Conservation (phyloP, 2,797 vertebrate genomes). For the Falco berigora region DNA sequence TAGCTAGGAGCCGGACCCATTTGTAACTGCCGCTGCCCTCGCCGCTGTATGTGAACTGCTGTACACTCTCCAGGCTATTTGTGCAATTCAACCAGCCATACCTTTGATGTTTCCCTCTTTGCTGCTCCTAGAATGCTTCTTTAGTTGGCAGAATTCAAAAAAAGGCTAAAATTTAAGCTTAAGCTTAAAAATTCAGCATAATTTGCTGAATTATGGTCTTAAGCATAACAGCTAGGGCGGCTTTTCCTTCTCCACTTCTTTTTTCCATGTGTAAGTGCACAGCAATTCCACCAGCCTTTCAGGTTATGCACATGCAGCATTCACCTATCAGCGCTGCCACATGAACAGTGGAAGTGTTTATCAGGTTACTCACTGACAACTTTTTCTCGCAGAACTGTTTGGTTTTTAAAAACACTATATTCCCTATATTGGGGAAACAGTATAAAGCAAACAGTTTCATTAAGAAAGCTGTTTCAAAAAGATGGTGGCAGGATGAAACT, state of each 20-base stretch:
- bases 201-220: background rate
- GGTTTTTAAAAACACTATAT: background rate
- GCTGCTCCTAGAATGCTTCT: background rate
- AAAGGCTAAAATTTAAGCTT: background rate
- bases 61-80: background rate
- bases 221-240: background rate
- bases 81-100: background rate
- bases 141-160: background rate
- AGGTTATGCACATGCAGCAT: background rate
- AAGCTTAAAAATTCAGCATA: background rate
- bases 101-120: background rate
- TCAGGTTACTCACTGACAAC: background rate
- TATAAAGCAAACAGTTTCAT: background rate
- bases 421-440: background rate
- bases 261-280: background rate
- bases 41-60: background rate
- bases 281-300: background rate
- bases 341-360: fast-evolving
- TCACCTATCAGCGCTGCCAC: background rate
- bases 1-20: background rate
- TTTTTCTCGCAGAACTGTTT: background rate
- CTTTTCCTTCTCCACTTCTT: background rate
- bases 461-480: background rate
- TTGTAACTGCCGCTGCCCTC: background rate
- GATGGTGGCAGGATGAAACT: background rate